phyloP scores from a whole-genome alignment of 2,888 invertebrate species.

The Dynastes maya region DNA sequence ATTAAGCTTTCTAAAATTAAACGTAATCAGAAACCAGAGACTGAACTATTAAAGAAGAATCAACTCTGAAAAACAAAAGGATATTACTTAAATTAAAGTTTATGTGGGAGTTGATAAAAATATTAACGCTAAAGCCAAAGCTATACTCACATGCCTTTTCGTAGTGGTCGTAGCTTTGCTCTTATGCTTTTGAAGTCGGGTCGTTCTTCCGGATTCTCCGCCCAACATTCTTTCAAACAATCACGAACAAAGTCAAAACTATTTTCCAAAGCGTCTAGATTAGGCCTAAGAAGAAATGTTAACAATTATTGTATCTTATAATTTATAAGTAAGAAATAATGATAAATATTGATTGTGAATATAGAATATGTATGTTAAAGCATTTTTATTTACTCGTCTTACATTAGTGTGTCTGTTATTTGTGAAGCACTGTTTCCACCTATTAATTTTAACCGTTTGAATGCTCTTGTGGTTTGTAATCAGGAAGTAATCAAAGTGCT shows the following conservation, averaged over 20 bases:
- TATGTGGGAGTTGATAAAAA: conserved; percentile 13
- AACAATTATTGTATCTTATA: conserved; percentile 54
- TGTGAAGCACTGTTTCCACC: too few species aligned
- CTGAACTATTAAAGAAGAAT: neutral
- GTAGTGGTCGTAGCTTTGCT: conserved; percentile 83
- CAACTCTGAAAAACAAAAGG: neutral
- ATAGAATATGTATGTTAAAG: too few species aligned
- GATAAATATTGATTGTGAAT: too few species aligned
- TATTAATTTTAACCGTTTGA: too few species aligned
- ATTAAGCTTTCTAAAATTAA: too few species aligned
- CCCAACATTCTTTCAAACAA: conserved; percentile 91
- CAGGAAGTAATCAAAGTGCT: too few species aligned
- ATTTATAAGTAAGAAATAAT: too few species aligned
- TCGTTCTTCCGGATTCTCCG: conserved; percentile 83
- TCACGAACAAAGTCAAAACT: conserved; percentile 90
- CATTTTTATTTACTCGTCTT: too few species aligned
- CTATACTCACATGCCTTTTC: conserved; percentile 88
- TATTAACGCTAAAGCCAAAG: conserved; percentile 26
- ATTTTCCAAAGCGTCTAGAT: conserved; percentile 84
- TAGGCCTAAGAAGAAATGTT: conserved; percentile 76
- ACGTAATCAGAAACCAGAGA: too few species aligned
- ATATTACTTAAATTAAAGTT: conserved; percentile 11
- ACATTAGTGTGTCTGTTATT: too few species aligned
- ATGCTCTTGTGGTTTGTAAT: too few species aligned
- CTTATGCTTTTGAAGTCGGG: conserved; percentile 91